Evolutionary conservation across 2,797 vertebrate genomes (phyloP).

Genomic region (Anabacerthia variegaticeps): DNA sequence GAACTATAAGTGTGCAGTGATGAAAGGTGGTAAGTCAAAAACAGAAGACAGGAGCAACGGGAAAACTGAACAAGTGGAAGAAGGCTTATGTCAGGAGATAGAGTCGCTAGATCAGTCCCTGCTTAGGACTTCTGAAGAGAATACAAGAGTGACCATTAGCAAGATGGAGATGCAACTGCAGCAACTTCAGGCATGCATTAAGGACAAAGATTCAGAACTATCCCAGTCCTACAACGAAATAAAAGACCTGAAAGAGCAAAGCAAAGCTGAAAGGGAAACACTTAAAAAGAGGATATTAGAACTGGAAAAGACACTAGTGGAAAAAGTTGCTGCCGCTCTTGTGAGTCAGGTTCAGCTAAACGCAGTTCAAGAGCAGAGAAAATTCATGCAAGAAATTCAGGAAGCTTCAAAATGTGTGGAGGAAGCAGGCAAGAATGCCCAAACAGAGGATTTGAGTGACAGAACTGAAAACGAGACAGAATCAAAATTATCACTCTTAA

Average conservation of each 20-base stretch:
- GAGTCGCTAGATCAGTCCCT: conserved; percentile 76
- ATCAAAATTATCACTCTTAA: conserved; percentile 76
- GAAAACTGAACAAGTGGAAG: conserved; percentile 59
- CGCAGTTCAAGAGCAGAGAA: conserved; percentile 80
- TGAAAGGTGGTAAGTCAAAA: neutral
- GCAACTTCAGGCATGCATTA: conserved; percentile 78
- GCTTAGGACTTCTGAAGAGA: conserved; percentile 78
- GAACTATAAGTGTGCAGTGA: neutral
- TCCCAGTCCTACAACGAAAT: conserved; percentile 74
- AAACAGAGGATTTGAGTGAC: neutral
- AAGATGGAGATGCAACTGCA: conserved; percentile 73
- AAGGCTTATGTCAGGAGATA: conserved; percentile 74
- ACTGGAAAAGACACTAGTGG: conserved; percentile 84
- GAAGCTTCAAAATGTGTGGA: neutral
- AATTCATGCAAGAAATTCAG: neutral
- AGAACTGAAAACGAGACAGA: conserved; percentile 16
- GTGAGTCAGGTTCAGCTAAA: conserved; percentile 86
- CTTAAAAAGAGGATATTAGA: conserved; percentile 77
- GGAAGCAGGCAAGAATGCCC: conserved; percentile 26
- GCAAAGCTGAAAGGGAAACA: conserved; percentile 68
- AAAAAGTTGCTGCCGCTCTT: conserved; percentile 83
- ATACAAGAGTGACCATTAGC: conserved; percentile 64
- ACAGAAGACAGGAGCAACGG: conserved; percentile 9
- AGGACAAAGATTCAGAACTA: conserved; percentile 83
- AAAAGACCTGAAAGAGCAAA: conserved; percentile 74